Evolutionary conservation across 1,140 invertebrate species (phyloP), one percentile per base, ranked within the genome.

Genomic region (Pseudomyrmex concolor): DNA sequence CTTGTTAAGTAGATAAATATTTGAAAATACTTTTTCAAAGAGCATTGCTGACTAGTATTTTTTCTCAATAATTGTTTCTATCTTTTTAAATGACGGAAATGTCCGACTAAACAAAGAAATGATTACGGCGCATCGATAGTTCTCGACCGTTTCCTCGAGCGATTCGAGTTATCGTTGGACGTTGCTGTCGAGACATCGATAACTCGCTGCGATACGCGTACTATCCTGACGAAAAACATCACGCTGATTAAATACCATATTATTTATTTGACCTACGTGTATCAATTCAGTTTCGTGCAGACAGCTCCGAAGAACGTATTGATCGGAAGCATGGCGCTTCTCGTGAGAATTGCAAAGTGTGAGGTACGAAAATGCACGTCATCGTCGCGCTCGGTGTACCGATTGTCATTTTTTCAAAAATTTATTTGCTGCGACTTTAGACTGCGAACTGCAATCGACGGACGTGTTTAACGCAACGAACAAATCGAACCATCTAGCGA

Each of bases 321-420:
- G 10, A 67, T 73, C 19, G 59, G 55, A 85, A 89, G 15, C 51
- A 93, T 93, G 92, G 87, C 91, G 84, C 86, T 91, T 74, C 86
- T 92, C 54, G 83, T 81, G 57, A 92, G 84, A 83, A 81, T 89
- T 19, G 84, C 67, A n/a, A 91, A 85, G 88, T 89, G 70, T 64
- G 90, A 92, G 90, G 92, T 93, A 85, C 9, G 82, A 68, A 34
- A 43, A 77, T 59, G 71, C 50, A 8, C 15, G 54, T 66, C 17
- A 62, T 25, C 19, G 13, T 62, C 54, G 15, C 34, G 25, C 13
- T 34, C 66, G 73, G 5, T 54, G 17, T 34, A 2, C 8, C 17
- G n/a, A 9, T 15, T 55, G 22, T 71, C n/a, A 50, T 70, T 71
- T 50, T 3, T 17, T 10, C 8, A 0, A 57, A 55, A 25, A 51